Evolutionary conservation across 2,888 invertebrate genomes (phyloP).

Genomic region (Dolichomitus sp.): DNA sequence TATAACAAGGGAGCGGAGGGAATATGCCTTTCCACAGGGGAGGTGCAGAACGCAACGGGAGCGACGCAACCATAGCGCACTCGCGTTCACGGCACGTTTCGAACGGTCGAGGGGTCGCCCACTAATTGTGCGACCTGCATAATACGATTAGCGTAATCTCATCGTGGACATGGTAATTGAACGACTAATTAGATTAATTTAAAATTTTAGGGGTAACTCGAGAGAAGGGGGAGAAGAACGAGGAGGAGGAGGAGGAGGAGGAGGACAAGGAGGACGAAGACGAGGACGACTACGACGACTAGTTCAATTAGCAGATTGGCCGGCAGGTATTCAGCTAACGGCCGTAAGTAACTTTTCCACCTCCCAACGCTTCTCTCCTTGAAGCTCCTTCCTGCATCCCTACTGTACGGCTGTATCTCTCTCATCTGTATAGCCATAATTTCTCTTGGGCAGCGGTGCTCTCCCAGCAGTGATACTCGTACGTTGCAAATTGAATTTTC

Average conservation of each 20-base stretch:
- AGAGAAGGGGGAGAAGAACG: constrained; percentile 48
- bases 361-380: constrained; percentile 44
- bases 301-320: constrained; percentile 69
- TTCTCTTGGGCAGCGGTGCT: background rate
- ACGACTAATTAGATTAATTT: constrained; percentile 83
- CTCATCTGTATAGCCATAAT: constrained; percentile 16
- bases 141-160: constrained; percentile 83
- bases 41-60: constrained; percentile 67
- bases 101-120: constrained; percentile 62
- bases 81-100: constrained; percentile 57
- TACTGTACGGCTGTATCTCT: background rate
- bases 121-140: constrained; percentile 80
- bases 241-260: constrained; percentile 17
- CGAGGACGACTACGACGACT: constrained; percentile 47
- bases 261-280: constrained; percentile 16
- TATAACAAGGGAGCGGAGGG: constrained; percentile 53
- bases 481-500: constrained; percentile 76
- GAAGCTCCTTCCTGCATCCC: constrained; percentile 36
- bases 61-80: constrained; percentile 60
- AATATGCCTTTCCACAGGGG: constrained; percentile 37
- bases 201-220: constrained; percentile 78
- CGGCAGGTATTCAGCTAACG: constrained; percentile 57
- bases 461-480: constrained; percentile 62
- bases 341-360: constrained; percentile 56
- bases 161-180: constrained; percentile 79